Percentiles rank a stretch among this genome's conserved stretches.
These are phyloP conservation scores for Drosophila bocqueti DNA, from an alignment of 1,140 invertebrate genomes.

Conservation along the genomic window DNA sequence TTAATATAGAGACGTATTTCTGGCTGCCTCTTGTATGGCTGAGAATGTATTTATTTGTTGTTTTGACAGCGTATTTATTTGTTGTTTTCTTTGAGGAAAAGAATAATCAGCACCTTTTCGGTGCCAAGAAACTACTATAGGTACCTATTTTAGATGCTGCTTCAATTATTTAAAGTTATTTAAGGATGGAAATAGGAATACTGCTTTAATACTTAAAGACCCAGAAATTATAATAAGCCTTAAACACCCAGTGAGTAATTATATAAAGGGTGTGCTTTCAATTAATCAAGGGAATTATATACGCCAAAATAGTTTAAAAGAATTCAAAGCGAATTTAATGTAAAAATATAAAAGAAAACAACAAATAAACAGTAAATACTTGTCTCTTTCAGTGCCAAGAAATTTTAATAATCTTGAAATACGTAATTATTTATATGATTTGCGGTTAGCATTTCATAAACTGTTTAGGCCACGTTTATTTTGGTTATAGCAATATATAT, in stretches of 20 bases:
- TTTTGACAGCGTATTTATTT: background rate
- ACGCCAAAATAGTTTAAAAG: background rate
- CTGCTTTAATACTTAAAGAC: background rate
- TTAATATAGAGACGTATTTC: background rate
- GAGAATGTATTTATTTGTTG: background rate
- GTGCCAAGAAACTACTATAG: conserved; percentile 22
- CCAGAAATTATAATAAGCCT: background rate
- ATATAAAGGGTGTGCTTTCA: background rate
- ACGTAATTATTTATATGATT: background rate
- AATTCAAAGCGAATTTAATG: background rate
- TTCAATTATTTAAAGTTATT: background rate
- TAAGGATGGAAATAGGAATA: background rate
- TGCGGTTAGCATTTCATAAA: no score
- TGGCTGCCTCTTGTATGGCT: background rate
- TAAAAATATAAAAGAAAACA: background rate
- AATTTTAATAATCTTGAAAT: background rate
- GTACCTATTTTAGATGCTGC: background rate
- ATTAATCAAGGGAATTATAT: background rate
- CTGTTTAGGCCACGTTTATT: no score
- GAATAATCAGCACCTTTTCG: background rate
- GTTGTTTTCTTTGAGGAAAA: background rate
- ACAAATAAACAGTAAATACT: background rate
- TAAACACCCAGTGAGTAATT: background rate
- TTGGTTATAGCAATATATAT: no score
- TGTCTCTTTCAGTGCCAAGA: background rate